Base-by-base conservation (phyloP, 2,888 invertebrate species). In the Leptopilina drosophilae region DNA sequence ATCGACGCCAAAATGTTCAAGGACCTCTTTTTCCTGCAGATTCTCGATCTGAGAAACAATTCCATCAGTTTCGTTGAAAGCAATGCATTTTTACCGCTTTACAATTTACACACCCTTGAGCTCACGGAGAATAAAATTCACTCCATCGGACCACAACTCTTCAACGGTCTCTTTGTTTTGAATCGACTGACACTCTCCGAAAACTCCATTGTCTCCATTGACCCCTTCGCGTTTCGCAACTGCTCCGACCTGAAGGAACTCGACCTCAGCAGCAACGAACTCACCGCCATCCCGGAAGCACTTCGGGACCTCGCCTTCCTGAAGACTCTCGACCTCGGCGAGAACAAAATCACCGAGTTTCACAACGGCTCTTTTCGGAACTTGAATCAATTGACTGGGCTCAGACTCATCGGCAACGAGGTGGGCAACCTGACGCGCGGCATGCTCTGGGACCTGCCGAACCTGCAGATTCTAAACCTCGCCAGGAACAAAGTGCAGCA, bases 361-460 rank as follows among this genome's bases (percentile, higher is more conserved):
- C 95, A 94, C 89, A 97, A 97, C 88, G 96, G 96, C 79, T 96
- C 97, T 4, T 96, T 98, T 89, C 95, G 95, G 89, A 96, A 97
- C 90, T 93, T 98, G 77, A 95, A 96, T 87, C 97, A 97, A 92
- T 93, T 99, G 85, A 97, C 97, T 78, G 97, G 97, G 20, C 93
- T 99, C 80, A 94, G 98, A 77, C 91, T 98, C 87, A 97, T 98
- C 87, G 97, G 97, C 89, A 98, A 98, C 92, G 95, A 96, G 90
- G 96, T 97, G 89, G 96, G 96, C 78, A 97, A 96, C 93, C 93
- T 96, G 84, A 96, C 96, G 76, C 95, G 94, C 85, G 97, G 96
- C 86, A 97, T 97, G 96, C 95, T 98, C 89, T 96, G 96, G 94
- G 96, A 97, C 90, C 92, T 97, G 90, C 96, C 96, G 3, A 95